phyloP scores from a whole-genome alignment of 2,888 invertebrate genomes.

The Epicampocera succincta region DNA sequence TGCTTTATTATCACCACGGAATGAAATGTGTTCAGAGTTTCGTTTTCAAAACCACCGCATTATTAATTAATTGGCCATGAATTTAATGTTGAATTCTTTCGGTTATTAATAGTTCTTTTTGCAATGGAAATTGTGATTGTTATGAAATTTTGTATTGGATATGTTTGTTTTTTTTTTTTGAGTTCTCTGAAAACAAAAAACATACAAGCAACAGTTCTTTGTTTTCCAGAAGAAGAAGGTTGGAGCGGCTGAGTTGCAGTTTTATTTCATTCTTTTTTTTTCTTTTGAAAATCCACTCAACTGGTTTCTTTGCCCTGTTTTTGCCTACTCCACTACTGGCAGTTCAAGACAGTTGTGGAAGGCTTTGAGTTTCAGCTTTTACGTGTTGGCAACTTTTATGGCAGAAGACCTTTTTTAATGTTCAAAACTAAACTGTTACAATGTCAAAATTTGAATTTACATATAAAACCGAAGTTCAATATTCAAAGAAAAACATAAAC shows the following conservation, averaged over 20 bases:
- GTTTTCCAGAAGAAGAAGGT: conserved; percentile 35
- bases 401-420: conserved; percentile 52
- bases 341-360: neutral
- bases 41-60: conserved; percentile 19
- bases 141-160: conserved; percentile 24
- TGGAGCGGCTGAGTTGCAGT: too few species aligned
- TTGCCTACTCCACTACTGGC: too few species aligned
- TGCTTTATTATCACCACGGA: neutral
- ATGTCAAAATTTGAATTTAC: conserved; percentile 17
- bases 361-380: neutral
- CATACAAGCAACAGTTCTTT: conserved; percentile 2
- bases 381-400: conserved; percentile 12
- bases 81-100: conserved; percentile 49
- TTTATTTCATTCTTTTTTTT: too few species aligned
- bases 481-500: neutral
- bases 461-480: conserved; percentile 24
- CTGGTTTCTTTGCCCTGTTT: too few species aligned
- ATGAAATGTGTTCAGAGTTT: neutral
- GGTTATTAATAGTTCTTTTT: conserved; percentile 1
- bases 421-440: conserved; percentile 42
- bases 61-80: conserved; percentile 55
- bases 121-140: conserved; percentile 25
- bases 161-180: conserved; percentile 5
- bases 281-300: too few species aligned
- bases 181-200: neutral